A percentile compares a stretch with the other conserved stretches of the same genome.
phyloP scores from a whole-genome alignment of 2,113 vertebrate genomes.

The Xenopus borealis region DNA sequence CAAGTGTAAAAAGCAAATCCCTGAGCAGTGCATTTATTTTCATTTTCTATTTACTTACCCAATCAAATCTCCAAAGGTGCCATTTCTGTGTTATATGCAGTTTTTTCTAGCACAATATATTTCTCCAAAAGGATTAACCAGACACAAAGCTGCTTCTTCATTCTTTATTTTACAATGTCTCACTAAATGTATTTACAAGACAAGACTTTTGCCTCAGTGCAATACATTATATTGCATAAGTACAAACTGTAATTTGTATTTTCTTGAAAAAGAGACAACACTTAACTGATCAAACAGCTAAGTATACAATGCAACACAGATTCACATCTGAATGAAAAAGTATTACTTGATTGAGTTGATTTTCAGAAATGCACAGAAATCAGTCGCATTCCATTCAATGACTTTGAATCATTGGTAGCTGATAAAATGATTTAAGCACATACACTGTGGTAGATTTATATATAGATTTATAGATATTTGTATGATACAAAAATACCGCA shows the following conservation, averaged over 20 bases:
- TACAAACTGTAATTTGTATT: slow-evolving; percentile 79
- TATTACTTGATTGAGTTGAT: neutral
- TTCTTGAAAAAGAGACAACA: slow-evolving; percentile 78
- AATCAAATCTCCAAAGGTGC: too few relatives aligned
- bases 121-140: too few relatives aligned
- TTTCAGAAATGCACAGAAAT: slow-evolving; percentile 13
- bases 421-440: slow-evolving; percentile 21
- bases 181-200: slow-evolving; percentile 95
- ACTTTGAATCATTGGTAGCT: slow-evolving; percentile 7
- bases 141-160: slow-evolving; percentile 48
- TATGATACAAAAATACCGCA: slow-evolving; percentile 42
- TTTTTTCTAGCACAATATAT: too few relatives aligned
- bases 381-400: slow-evolving; percentile 1
- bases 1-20: too few relatives aligned
- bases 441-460: neutral
- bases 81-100: too few relatives aligned
- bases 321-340: neutral
- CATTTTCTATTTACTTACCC: too few relatives aligned
- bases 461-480: slow-evolving; percentile 11
- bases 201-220: slow-evolving; percentile 88
- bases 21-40: too few relatives aligned
- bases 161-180: slow-evolving; percentile 82
- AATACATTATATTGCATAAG: slow-evolving; percentile 97
- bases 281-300: slow-evolving; percentile 74
- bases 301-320: slow-evolving; percentile 76